These are phyloP conservation scores for Marmota flaviventris DNA, from an alignment of 2,113 vertebrate species.

Conservation along the genomic window DNA sequence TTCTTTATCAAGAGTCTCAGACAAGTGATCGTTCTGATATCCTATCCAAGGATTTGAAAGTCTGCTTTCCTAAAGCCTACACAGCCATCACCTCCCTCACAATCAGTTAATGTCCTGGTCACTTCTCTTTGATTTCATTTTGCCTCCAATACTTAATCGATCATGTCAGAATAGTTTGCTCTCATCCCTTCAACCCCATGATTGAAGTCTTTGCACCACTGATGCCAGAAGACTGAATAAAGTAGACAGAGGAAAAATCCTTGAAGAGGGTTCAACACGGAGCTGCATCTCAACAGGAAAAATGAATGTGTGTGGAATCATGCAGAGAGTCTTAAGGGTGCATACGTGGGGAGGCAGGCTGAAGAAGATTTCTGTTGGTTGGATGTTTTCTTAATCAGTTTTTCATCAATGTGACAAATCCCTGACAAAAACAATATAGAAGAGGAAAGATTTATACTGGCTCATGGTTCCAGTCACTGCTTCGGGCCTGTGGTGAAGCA, in stretches of 20 bases:
- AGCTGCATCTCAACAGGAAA: neutral
- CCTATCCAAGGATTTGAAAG: slow-evolving; percentile 24
- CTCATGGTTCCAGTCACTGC: no score
- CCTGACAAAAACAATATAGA: no score
- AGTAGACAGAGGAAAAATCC: neutral
- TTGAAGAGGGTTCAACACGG: neutral
- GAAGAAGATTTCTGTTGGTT: neutral
- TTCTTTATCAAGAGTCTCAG: slow-evolving; percentile 48
- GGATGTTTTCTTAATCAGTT: neutral
- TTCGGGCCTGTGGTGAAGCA: no score
- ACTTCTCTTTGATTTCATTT: slow-evolving; percentile 44
- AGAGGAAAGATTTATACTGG: no score
- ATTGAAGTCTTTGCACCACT: neutral
- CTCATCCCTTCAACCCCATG: neutral
- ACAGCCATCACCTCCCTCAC: neutral
- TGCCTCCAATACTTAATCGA: neutral
- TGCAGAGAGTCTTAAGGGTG: neutral
- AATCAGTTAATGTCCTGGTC: neutral
- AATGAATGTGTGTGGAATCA: neutral
- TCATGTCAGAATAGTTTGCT: neutral
- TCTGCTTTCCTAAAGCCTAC: neutral
- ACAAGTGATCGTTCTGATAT: slow-evolving; percentile 10
- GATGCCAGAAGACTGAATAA: neutral
- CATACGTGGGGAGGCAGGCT: neutral
- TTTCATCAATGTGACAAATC: no score